Evolutionary conservation across 1,140 invertebrate genomes (phyloP).

Genomic region (Pseudomyrmex cubaensis): DNA sequence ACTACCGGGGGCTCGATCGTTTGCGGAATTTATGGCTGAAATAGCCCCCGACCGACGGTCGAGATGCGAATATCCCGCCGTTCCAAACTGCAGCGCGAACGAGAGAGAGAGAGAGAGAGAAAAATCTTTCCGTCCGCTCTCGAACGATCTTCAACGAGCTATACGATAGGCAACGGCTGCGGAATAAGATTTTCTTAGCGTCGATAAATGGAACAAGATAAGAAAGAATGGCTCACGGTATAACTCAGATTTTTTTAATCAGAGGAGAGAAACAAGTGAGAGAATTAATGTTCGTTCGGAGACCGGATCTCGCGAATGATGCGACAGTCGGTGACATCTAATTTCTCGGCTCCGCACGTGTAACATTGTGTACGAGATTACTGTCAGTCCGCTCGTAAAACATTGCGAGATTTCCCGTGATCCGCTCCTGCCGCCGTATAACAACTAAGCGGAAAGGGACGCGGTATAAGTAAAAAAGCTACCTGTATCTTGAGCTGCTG

Average conservation of each 20-base stretch:
- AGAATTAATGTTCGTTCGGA: constrained; percentile 24
- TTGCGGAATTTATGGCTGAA: constrained; percentile 46
- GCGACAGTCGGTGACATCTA: constrained; percentile 28
- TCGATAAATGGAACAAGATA: constrained; percentile 9
- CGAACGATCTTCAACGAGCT: constrained; percentile 33
- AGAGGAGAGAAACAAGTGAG: background rate
- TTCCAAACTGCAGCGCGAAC: constrained; percentile 34
- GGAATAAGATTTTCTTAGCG: constrained; percentile 20
- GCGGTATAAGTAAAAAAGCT: constrained; percentile 20
- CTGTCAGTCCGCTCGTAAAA: constrained; percentile 62
- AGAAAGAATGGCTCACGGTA: background rate
- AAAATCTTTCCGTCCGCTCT: background rate
- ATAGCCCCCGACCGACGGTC: constrained; percentile 16
- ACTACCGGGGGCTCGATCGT: constrained; percentile 23
- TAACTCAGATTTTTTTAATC: background rate
- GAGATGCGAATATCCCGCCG: background rate
- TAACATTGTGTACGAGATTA: constrained; percentile 53
- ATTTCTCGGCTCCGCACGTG: constrained; percentile 31
- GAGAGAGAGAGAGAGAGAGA: background rate
- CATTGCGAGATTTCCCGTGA: constrained; percentile 65
- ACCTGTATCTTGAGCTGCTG: constrained; percentile 37
- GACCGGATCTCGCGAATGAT: constrained; percentile 20
- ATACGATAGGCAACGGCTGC: constrained; percentile 20
- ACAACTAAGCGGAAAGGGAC: constrained; percentile 33
- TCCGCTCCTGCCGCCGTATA: constrained; percentile 59